Conservation (phyloP, 1,140 invertebrate genomes). For the Rhopalosiphum maidis region DNA sequence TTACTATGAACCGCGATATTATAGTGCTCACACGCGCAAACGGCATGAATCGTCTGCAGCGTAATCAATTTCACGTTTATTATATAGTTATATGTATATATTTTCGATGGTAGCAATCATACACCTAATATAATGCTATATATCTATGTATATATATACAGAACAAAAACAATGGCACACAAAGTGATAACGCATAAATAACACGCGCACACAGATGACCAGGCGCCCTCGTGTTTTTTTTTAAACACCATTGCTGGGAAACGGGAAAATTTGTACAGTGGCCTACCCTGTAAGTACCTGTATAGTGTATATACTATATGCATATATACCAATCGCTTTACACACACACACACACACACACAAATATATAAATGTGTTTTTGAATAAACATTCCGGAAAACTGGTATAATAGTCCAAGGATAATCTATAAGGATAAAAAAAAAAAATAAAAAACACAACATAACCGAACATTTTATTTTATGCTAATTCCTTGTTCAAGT, state of each 20-base stretch:
- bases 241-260: neutral
- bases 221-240: too few species aligned
- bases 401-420: conserved; percentile 56
- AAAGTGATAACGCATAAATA: neutral
- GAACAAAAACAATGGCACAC: neutral
- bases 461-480: conserved; percentile 21
- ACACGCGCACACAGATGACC: neutral
- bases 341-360: neutral
- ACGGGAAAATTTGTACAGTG: neutral
- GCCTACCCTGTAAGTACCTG: neutral
- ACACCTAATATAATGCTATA: neutral
- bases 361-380: neutral
- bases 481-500: conserved; percentile 22
- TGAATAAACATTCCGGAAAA: conserved; percentile 42
- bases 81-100: too few species aligned
- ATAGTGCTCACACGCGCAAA: neutral
- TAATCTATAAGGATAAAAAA: conserved; percentile 25
- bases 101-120: too few species aligned
- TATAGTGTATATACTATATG: neutral
- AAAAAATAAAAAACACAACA: neutral
- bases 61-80: neutral
- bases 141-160: neutral
- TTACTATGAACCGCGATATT: neutral
- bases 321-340: neutral
- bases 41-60: neutral